phyloP scores from a whole-genome alignment of 1,140 invertebrate genomes.

The Vollenhovia emeryi region DNA sequence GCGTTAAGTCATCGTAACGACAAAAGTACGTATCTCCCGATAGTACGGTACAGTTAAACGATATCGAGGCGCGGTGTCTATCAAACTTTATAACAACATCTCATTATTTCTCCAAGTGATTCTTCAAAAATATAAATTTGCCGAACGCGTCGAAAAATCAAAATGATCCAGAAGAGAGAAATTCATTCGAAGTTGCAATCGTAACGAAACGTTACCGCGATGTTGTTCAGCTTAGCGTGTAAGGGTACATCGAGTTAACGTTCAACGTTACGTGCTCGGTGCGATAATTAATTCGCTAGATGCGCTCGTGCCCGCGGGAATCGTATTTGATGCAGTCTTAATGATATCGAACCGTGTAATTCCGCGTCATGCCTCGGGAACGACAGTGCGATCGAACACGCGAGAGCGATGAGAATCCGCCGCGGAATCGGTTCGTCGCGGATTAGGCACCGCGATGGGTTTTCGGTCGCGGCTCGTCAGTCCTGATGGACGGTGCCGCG shows the following conservation, averaged over 20 bases:
- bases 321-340: conserved; percentile 54
- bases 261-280: background rate
- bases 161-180: too few species aligned
- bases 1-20: conserved; percentile 7
- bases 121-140: too few species aligned
- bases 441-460: background rate
- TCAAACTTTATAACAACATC: background rate
- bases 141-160: too few species aligned
- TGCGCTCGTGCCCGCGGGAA: background rate
- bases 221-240: background rate
- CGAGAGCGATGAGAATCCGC: conserved; percentile 31
- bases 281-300: conserved; percentile 60
- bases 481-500: background rate
- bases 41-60: too few species aligned
- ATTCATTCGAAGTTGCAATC: background rate
- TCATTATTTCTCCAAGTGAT: background rate
- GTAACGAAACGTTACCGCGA: background rate
- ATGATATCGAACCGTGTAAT: conserved; percentile 60
- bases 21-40: conserved; percentile 50
- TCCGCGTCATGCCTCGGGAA: background rate
- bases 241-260: background rate
- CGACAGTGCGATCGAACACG: background rate
- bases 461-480: conserved; percentile 2
- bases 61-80: background rate
- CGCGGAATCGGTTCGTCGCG: conserved; percentile 46